Base-by-base conservation (phyloP, 2,888 invertebrate genomes). In the Scaptomyza parva region DNA sequence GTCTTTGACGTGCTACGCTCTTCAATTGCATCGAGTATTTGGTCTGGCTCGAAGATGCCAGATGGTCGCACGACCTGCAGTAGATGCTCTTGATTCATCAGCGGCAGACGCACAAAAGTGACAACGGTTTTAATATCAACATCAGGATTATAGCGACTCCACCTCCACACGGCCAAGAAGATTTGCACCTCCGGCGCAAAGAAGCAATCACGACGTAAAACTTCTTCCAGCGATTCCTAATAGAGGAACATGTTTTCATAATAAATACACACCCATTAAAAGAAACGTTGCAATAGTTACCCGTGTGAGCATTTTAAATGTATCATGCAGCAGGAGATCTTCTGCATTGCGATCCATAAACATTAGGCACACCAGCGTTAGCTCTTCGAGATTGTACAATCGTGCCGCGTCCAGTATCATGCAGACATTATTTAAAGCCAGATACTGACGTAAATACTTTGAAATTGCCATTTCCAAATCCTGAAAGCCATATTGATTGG, bases 111-210 rank as follows among this genome's bases (percentile, higher is more conserved):
- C 3, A 95, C 95, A 84, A 93, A 94, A 61, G 93, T 93, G 63
- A 95, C 90, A 64, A 94, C 94, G 54, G 93, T 93, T 84, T 89
- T 88, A 57, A 90, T 83, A 59, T 92, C 90, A 12, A 89, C 93
- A 68, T 94, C 93, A 63, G 94, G 93, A 92, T 98, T 98, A 26
- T 95, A 94, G 77, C 94, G 94, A 79, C 96, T 95, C 99, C 99
- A 99, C 60, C 93, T 94, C 90, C 95, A 94, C 0, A 99, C 96
- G 0, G 97, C 97, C 83, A 94, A 93, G 92, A 99, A 99, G 76
- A 99, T 98, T 85, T 98, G 96, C 37, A 97, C 97, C 92, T 99
- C 99, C 0, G 96, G 95, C 0, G 98, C 98, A 93, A 97, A 99
- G 92, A 99, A 99, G 7, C 99, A 98, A 92, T 99, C 97, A 50